Conservation (phyloP, 2,888 invertebrate genomes). For the Netelia inedita region DNA sequence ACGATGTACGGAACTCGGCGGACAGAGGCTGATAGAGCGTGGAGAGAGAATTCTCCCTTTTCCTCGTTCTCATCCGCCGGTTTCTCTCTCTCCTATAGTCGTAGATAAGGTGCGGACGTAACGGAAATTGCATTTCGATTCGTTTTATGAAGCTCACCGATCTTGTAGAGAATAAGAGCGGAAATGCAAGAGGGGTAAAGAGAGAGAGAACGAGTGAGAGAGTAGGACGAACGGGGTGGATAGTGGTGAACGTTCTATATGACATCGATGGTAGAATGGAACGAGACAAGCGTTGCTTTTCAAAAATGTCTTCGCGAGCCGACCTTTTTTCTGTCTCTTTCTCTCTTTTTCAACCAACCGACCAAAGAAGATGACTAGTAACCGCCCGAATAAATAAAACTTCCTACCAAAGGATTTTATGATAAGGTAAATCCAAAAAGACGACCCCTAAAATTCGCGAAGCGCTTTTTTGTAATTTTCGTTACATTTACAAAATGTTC, state of each 20-base stretch:
- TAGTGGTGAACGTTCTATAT: not conserved
- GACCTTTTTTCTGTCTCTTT: not conserved
- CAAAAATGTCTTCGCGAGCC: not conserved
- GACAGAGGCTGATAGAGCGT: conserved; percentile 41
- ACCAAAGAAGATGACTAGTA: not conserved
- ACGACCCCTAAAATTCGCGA: too few species aligned
- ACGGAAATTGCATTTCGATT: conserved; percentile 82
- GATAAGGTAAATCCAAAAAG: not conserved
- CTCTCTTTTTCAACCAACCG: not conserved
- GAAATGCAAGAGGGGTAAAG: not conserved
- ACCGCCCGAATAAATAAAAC: not conserved
- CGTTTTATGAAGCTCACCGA: conserved; percentile 74
- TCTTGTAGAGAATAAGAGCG: conserved; percentile 28
- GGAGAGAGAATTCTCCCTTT: conserved; percentile 22
- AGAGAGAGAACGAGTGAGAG: not conserved
- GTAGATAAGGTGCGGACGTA: conserved; percentile 67
- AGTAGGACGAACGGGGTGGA: not conserved
- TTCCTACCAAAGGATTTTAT: too few species aligned
- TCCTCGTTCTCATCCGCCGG: not conserved
- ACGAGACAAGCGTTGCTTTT: conserved; percentile 9
- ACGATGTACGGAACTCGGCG: conserved; percentile 55
- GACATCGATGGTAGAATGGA: conserved; percentile 9
- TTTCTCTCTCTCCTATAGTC: conserved; percentile 28
- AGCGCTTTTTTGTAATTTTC: too few species aligned
- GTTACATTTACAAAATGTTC: too few species aligned